A percentile compares a stretch with the other conserved stretches of the same genome.
Conservation (phyloP, 2,113 vertebrate genomes). For the Thamnophis sirtalis region DNA sequence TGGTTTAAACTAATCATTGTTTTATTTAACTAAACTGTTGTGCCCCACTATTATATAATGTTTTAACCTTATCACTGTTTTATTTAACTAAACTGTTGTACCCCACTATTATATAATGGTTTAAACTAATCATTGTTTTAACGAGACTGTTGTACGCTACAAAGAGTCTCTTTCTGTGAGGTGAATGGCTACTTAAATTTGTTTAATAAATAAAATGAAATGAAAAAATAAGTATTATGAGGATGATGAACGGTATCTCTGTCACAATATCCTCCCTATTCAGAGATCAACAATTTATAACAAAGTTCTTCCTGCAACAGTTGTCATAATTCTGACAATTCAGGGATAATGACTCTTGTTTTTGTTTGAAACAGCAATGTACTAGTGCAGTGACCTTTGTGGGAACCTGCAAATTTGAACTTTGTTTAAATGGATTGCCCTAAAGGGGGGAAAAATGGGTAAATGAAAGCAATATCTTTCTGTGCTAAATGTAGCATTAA, state of each 20-base stretch:
- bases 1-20: no score
- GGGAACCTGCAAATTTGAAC: background rate
- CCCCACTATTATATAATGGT: no score
- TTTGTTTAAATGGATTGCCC: background rate
- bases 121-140: no score
- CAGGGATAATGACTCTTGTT: background rate
- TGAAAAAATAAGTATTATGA: background rate
- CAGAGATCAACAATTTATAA: background rate
- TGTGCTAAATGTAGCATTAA: background rate
- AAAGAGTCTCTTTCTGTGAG: no score
- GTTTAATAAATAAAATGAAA: no score
- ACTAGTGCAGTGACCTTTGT: background rate
- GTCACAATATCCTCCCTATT: background rate
- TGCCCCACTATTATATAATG: no score
- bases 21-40: no score
- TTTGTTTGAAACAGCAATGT: background rate
- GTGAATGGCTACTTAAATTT: no score
- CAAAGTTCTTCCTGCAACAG: background rate
- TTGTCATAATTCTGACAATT: background rate
- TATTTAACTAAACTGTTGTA: no score
- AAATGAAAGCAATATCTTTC: background rate
- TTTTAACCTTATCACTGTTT: no score
- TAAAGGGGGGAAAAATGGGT: background rate
- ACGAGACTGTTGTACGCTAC: no score
- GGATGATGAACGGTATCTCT: background rate